phyloP scores from a whole-genome alignment of 92 coral and sea anemone genomes.

The Palythoa grandiflora region DNA sequence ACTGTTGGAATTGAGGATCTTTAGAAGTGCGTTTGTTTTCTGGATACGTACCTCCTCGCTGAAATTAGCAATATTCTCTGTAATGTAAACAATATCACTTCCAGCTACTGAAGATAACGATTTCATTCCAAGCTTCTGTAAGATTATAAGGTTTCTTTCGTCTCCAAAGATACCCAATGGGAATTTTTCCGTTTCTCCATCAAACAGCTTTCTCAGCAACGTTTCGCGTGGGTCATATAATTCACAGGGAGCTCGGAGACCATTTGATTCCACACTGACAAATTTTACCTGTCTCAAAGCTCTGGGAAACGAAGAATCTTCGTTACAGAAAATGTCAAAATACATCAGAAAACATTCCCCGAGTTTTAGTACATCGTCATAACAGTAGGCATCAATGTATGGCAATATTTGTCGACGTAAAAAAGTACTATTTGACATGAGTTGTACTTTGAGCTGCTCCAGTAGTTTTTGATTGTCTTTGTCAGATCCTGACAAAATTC shows the following conservation, averaged over 20 bases:
- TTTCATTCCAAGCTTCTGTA: conserved; percentile 44
- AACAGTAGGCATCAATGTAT: conserved; percentile 32
- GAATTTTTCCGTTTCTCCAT: conserved; percentile 50
- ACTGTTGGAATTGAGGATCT: conserved; percentile 17
- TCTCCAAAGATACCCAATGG: conserved; percentile 32
- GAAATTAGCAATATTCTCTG: conserved; percentile 11
- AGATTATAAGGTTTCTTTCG: background rate
- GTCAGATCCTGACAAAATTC: conserved; percentile 49
- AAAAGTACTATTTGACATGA: conserved; percentile 22
- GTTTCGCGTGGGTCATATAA: conserved; percentile 50
- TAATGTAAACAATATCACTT: conserved; percentile 31
- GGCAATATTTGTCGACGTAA: conserved; percentile 36
- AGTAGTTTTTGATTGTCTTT: conserved; percentile 36
- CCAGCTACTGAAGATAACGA: conserved; percentile 22
- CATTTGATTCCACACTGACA: conserved; percentile 23
- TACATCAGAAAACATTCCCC: conserved; percentile 43
- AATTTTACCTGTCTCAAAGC: conserved; percentile 30
- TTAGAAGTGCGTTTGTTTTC: conserved; percentile 49
- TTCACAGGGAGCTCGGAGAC: conserved; percentile 47
- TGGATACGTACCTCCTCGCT: background rate
- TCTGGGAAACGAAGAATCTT: conserved; percentile 13
- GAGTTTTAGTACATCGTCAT: conserved; percentile 25
- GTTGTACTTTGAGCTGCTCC: background rate
- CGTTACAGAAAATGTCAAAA: background rate
- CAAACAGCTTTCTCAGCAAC: conserved; percentile 39